Base-by-base conservation (phyloP, 2,888 invertebrate genomes). In the Mystacides longicornis region DNA sequence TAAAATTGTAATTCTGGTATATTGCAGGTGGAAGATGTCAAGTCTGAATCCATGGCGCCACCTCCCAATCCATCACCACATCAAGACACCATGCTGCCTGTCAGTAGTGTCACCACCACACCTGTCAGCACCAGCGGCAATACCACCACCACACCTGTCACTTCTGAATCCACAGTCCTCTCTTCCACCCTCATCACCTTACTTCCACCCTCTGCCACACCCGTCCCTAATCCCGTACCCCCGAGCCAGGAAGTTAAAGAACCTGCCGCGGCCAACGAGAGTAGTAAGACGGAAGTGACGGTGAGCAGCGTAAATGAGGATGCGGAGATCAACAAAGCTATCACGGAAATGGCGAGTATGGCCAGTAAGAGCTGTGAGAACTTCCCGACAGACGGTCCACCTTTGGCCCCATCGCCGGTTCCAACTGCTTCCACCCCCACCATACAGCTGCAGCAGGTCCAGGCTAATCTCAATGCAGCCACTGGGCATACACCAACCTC, bases 1-100 rank as follows among this genome's bases (percentile, higher is more conserved):
- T n/a, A n/a, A n/a, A n/a, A n/a, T n/a, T n/a, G n/a, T n/a, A n/a
- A n/a, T n/a, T n/a, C n/a, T n/a, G n/a, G n/a, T 37, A 16, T 14
- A 27, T 37, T 14, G 3, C 18, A 45, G 45, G 5, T 45, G 20
- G 45, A 45, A 21, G 45, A 45, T 45, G 14, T 45, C 2, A 45
- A 45, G 20, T 62, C 72, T 62, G 64, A 73, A 61, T 63, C 72
- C 60, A 42, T 68, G 65, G 49, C 70, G 59, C 63, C 70, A 22
- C 65, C 69, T 18, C 64, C 69, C 56, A 63, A 71, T 51, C 64
- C 69, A 60, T 23, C 61, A 14, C 37, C 14, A 16, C 37, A 37
- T 11, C 5, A 7, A 11, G 27, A 27, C 5, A 11, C 27, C 27
- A 11, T 21, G n/a, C 42, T 47, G 27, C 27, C 52, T 33, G 1